phyloP scores from a whole-genome alignment of 2,888 invertebrate genomes.

The Blomia tropicalis region DNA sequence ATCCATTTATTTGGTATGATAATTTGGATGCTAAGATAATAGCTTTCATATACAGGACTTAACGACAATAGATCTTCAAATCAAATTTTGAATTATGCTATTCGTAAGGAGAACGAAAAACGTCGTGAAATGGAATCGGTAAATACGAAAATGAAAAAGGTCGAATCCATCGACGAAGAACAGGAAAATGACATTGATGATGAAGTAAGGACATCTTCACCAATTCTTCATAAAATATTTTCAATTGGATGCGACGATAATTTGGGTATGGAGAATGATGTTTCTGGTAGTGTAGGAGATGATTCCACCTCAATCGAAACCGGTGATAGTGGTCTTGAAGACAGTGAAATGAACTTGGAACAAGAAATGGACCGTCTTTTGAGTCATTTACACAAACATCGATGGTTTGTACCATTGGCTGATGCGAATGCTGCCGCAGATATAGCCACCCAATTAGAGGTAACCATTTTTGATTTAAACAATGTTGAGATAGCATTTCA shows the following conservation, averaged over 20 bases:
- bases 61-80: background rate
- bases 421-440: background rate
- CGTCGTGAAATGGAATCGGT: background rate
- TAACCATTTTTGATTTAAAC: background rate
- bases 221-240: background rate
- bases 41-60: background rate
- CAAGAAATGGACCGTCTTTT: slow-evolving; percentile 8
- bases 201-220: too few species aligned
- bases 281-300: background rate
- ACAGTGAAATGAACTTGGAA: background rate
- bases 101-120: background rate
- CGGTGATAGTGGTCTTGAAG: background rate
- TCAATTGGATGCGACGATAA: background rate
- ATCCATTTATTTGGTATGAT: background rate
- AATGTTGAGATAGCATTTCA: background rate
- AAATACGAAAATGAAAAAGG: background rate
- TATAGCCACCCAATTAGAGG: background rate
- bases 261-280: background rate
- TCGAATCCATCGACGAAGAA: background rate
- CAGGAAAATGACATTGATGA: background rate
- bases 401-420: background rate
- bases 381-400: background rate
- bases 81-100: background rate
- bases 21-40: background rate
- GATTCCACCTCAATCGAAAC: background rate